Evolutionary conservation across 1,140 invertebrate genomes (phyloP), one percentile per base, ranked within the genome.

Genomic region (Protaetia brevitarsis): DNA sequence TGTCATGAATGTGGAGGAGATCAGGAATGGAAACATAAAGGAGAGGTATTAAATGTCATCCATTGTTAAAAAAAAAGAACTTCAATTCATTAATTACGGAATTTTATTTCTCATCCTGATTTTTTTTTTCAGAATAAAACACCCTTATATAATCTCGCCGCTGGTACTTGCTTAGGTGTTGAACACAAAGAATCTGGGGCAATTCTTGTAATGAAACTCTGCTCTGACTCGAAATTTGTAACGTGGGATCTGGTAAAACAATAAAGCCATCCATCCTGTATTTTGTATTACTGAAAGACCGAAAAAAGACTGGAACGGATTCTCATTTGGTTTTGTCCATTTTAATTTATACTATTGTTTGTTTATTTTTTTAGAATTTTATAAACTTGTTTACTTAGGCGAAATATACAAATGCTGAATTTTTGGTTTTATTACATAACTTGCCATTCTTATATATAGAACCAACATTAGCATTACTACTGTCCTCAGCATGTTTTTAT

Each of bases 1-100:
- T 98, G 96, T 75, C 94, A 96, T 76, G 94, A 96, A 77, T 90
- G 93, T 83, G 88, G 92, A 13, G 92, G 91, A 0, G 85, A 89
- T 69, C 95, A 97, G 79, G 91, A 93, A 69, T 98, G 95, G 95
- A 88, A 87, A 63, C 86, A 91, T 71, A 89, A 87, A 69, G 83
- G 83, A 63, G 78, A 82, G 63, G 90, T 90, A 79, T 8, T 31
- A 26, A 13, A 34, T 11, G 11, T 61, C 11, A n/a, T 19, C 19
- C 26, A n/a, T 28, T 29, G 0, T 27, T n/a, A 7, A 7, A 7
- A 7, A 6, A n/a, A 7, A 34, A 34, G n/a, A 34, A 34, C 7
- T 7, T 7, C n/a, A 34, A 7, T 34, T 34, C 7, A 7, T 34
- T 11, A 6, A 56, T 56, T 7, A 6, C 8, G 6, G 19, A 7